These are phyloP conservation scores for Archegozetes longisetosus DNA, from an alignment of 1,140 invertebrate species.

Conservation along the genomic window DNA sequence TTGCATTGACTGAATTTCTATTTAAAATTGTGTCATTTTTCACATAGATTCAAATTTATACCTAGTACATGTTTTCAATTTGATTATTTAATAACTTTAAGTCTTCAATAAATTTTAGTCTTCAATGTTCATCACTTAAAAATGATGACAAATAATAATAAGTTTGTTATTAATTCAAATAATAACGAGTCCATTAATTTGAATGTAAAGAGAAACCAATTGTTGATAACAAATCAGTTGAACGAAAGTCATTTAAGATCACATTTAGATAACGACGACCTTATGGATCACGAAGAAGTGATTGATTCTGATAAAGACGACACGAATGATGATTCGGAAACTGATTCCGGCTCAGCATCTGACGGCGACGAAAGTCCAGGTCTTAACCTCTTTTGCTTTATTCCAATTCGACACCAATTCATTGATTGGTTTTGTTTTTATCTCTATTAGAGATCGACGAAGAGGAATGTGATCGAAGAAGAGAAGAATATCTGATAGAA, in stretches of 20 bases:
- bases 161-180: too few species aligned
- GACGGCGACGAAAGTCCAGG: background rate
- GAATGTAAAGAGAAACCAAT: too few species aligned
- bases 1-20: too few species aligned
- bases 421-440: background rate
- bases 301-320: background rate
- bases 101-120: too few species aligned
- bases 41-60: too few species aligned
- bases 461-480: conserved; percentile 65
- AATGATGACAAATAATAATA: too few species aligned
- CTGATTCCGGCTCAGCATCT: background rate
- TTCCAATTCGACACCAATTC: background rate
- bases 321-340: background rate
- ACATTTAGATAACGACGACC: background rate
- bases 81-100: too few species aligned
- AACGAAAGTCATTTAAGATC: background rate
- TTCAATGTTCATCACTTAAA: too few species aligned
- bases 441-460: conserved; percentile 65
- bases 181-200: too few species aligned
- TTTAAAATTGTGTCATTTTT: too few species aligned
- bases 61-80: too few species aligned
- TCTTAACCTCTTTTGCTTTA: background rate
- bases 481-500: conserved; percentile 66
- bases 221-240: background rate
- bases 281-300: background rate